Evolutionary conservation across 2,888 invertebrate species (phyloP), one percentile per base, ranked within the genome.

Genomic region (Magallana nippona): DNA sequence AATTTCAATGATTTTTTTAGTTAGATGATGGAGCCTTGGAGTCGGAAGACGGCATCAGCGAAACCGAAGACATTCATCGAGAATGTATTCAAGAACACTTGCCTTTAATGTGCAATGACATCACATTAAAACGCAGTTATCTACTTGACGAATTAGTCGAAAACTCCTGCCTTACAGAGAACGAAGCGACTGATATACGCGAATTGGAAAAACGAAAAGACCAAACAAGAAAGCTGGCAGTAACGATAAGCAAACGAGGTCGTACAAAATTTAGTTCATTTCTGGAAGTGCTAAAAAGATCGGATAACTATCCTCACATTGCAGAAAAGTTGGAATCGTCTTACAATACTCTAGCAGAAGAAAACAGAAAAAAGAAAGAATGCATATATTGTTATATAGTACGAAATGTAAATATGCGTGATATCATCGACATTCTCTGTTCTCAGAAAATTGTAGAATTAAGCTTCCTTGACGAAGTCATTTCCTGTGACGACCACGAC

Each of bases 81-180:
- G 78, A 78, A 78, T 78, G 78, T 44, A n/a, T 78, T 2, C 55
- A 78, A 2, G 78, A 78, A 78, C 44, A 78, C n/a, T 19, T 78
- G 5, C 55, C 17, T 13, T 19, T 19, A 19, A 78, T 78, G 78
- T 55, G 19, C n/a, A 10, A 78, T n/a, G 17, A 17, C 8, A 55
- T 78, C 22, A 27, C 5, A 10, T 56, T 78, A 56, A 56, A 55
- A n/a, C 55, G 56, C 19, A 55, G 19, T 5, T 10, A 27, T 10
- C 19, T 78, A 15, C 27, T 78, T 3, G 78, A 78, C 22, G 78
- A 78, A 78, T 55, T 78, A 15, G 13, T 78, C 8, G 78, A 22
- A 19, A 56, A 78, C 55, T 44, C 55, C 22, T 78, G 78, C n/a
- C 78, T 78, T n/a, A 78, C 78, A n/a, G 78, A 78, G 27, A 56